Base-by-base conservation (phyloP, 2,888 invertebrate species). In the Euspilapteryx auroguttella region DNA sequence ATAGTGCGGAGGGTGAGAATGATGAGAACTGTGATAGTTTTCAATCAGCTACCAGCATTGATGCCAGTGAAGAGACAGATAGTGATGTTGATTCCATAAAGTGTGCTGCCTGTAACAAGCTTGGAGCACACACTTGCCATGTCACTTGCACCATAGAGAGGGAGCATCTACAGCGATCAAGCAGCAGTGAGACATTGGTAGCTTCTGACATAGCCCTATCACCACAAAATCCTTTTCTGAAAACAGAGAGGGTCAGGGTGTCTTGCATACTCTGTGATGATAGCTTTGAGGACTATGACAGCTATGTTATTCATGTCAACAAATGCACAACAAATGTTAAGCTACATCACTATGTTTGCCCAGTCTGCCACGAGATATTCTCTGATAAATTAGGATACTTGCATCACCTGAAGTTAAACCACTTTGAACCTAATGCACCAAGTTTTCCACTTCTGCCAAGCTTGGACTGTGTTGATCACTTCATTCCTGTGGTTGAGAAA, bases 21-120 rank as follows among this genome's bases (percentile, higher is more conserved):
- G 51, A 57, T 41, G 49, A 69, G 32, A 71, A 69, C 41, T 34
- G 49, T 56, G 4, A 65, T 57, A 44, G 55, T 56, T 36, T 37
- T 34, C 7, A 43, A 47, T 14, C 32, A 37, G 5, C 50, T 51
- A 21, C 23, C 40, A 3, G 21, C 9, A 13, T 8, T 3, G 14
- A 27, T 8, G 9, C 49, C 21, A 73, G 71, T 42, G 75, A 71
- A 42, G 75, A 73, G 34, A 75, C 75, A 24, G 75, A 75, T 29
- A 73, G 71, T 47, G 75, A 75, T 38, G 56, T 69, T 34, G 71
- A 73, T 36, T 75, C 75, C 2, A 51, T 75, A 2, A 69, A 68
- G 41, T 75, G 75, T 53, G 66, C 61, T 4, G 66, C 61, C 30
- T 75, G 75, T 33, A 65, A 58, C 32, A 59, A 57, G 30, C 43